These are phyloP conservation scores for Hedychridium roseum DNA, from an alignment of 2,888 invertebrate genomes.

Conservation along the genomic window DNA sequence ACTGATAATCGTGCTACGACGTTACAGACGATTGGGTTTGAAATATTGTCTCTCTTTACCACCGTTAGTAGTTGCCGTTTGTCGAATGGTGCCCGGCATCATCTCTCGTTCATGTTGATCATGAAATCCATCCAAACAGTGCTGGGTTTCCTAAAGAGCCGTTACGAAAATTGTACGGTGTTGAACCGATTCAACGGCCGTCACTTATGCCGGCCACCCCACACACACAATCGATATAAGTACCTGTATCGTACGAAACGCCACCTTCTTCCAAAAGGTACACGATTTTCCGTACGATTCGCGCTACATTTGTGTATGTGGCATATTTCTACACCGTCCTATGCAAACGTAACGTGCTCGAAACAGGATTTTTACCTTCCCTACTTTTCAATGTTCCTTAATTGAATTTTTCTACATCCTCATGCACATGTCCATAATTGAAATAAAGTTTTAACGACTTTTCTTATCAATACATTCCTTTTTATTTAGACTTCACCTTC, in stretches of 20 bases:
- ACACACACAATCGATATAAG: constrained; percentile 51
- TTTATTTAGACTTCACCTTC: too few relatives aligned
- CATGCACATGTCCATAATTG: too few relatives aligned
- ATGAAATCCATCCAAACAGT: constrained; percentile 31
- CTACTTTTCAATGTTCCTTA: too few relatives aligned
- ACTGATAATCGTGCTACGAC: constrained; percentile 19
- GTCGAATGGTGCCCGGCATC: constrained; percentile 58
- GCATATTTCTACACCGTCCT: too few relatives aligned
- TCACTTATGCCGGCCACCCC: constrained; percentile 56
- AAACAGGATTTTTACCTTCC: too few relatives aligned
- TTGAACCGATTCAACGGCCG: constrained; percentile 50
- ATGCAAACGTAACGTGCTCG: too few relatives aligned
- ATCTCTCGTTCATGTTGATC: constrained; percentile 55
- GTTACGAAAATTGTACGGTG: constrained; percentile 54
- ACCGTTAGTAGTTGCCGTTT: constrained; percentile 55
- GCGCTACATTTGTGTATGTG: too few relatives aligned
- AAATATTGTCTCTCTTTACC: constrained; percentile 51
- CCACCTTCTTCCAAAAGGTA: constrained; percentile 39
- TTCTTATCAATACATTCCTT: too few relatives aligned
- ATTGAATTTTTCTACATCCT: too few relatives aligned
- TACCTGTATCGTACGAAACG: constrained; percentile 35
- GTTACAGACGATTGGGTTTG: too few relatives aligned
- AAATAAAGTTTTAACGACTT: too few relatives aligned
- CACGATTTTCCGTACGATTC: too few relatives aligned
- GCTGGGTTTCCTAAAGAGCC: constrained; percentile 43